Conservation (phyloP, 2,888 invertebrate genomes). For the Lordiphosa fenestrarum region DNA sequence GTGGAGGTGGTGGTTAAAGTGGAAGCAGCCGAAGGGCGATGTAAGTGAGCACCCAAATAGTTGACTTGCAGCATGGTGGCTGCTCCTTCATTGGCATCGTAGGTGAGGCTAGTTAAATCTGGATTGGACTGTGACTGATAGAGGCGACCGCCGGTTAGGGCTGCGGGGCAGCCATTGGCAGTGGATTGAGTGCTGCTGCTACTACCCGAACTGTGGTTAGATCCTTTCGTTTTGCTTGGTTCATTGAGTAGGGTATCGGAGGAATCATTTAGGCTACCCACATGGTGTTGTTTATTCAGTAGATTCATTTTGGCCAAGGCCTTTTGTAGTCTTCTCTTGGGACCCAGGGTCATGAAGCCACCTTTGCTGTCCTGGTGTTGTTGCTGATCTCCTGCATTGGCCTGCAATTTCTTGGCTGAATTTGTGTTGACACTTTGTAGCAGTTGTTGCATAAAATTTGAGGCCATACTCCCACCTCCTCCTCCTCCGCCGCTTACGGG, state of each 20-base stretch:
- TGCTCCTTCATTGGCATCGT: slow-evolving; percentile 83
- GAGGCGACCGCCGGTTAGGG: slow-evolving; percentile 75
- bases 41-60: slow-evolving; percentile 66
- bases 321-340: slow-evolving; percentile 90
- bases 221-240: slow-evolving; percentile 57
- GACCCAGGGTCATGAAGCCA: slow-evolving; percentile 92
- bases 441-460: slow-evolving; percentile 82
- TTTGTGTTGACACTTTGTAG: slow-evolving; percentile 77
- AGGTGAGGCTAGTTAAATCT: slow-evolving; percentile 86
- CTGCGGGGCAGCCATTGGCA: slow-evolving; percentile 39
- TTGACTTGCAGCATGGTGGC: slow-evolving; percentile 82
- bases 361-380: slow-evolving; percentile 78
- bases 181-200: slow-evolving; percentile 56
- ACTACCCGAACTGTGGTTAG: slow-evolving; percentile 56
- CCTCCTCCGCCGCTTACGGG: slow-evolving; percentile 37
- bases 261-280: slow-evolving; percentile 69
- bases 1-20: slow-evolving; percentile 59
- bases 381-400: slow-evolving; percentile 21
- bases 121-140: slow-evolving; percentile 95
- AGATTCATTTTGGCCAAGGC: slow-evolving; percentile 94
- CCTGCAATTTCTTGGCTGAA: slow-evolving; percentile 63
- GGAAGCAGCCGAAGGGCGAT: slow-evolving; percentile 71
- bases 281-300: slow-evolving; percentile 74
- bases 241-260: slow-evolving; percentile 67
- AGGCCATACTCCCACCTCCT: slow-evolving; percentile 64